Percentiles rank a stretch among this genome's conserved stretches.
Evolutionary conservation across 1,140 invertebrate species (phyloP).

Genomic region (Temnothorax longispinosus): DNA sequence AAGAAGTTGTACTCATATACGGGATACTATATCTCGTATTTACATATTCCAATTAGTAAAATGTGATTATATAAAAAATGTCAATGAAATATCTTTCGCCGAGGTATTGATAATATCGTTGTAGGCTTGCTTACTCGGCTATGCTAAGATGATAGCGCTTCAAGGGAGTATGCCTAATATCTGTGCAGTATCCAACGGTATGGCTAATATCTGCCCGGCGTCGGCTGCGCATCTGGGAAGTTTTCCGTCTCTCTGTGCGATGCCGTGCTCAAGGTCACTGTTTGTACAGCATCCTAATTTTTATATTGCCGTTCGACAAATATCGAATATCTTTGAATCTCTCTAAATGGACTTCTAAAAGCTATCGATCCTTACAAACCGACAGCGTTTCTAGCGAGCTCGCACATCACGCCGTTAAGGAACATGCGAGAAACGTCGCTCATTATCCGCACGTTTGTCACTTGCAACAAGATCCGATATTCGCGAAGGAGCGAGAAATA

Average conservation of each 20-base stretch:
- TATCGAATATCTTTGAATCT: no score
- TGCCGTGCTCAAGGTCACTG: slow-evolving; percentile 73
- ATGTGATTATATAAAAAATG: not conserved
- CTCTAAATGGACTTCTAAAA: not conserved
- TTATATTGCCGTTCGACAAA: not conserved
- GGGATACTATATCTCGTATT: not conserved
- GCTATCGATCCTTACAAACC: slow-evolving; percentile 34
- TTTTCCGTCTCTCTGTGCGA: slow-evolving; percentile 71
- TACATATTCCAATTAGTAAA: not conserved
- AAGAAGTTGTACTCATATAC: not conserved
- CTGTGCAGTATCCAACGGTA: slow-evolving; percentile 73
- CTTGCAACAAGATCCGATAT: slow-evolving; percentile 62
- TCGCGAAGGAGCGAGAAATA: slow-evolving; percentile 65
- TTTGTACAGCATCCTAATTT: slow-evolving; percentile 10
- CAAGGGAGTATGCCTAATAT: slow-evolving; percentile 81
- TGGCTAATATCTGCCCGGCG: slow-evolving; percentile 48
- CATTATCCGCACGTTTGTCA: slow-evolving; percentile 62
- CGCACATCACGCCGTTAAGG: slow-evolving; percentile 64
- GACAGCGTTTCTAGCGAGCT: slow-evolving; percentile 62
- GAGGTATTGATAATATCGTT: slow-evolving; percentile 49
- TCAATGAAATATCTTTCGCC: not conserved
- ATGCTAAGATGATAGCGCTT: slow-evolving; percentile 78
- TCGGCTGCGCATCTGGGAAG: slow-evolving; percentile 67
- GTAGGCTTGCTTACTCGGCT: slow-evolving; percentile 80
- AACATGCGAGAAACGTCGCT: slow-evolving; percentile 56